Evolutionary conservation across 2,888 invertebrate species (phyloP).

Genomic region (Tipula confusa): DNA sequence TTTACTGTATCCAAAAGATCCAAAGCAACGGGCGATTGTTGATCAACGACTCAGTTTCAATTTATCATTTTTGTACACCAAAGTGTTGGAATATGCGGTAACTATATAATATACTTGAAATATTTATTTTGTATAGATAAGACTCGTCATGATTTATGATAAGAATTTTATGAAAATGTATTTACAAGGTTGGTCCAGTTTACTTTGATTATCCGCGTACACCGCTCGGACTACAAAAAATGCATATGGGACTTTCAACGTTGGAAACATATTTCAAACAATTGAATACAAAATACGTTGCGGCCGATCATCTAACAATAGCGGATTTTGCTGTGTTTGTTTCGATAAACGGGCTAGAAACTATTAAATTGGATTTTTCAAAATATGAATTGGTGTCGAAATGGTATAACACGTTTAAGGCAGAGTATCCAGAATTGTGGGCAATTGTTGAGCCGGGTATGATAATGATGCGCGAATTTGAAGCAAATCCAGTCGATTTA

Average conservation of each 20-base stretch:
- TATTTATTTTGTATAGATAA: not conserved
- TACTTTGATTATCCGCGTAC: constrained; percentile 71
- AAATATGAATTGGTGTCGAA: constrained; percentile 56
- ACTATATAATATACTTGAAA: constrained; percentile 42
- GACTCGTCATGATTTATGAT: not conserved
- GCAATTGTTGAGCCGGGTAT: constrained; percentile 63
- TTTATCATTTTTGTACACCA: constrained; percentile 67
- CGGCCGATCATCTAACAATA: constrained; percentile 65
- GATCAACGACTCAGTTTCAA: constrained; percentile 78
- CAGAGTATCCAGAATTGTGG: constrained; percentile 65
- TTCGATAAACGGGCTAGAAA: constrained; percentile 69
- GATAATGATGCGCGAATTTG: constrained; percentile 63
- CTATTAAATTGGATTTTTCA: constrained; percentile 56
- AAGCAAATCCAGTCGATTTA: constrained; percentile 68
- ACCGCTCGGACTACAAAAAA: constrained; percentile 62
- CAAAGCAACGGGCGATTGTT: constrained; percentile 65
- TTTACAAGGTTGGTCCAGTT: constrained; percentile 65
- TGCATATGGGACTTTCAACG: constrained; percentile 60
- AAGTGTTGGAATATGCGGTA: constrained; percentile 63
- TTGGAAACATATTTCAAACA: constrained; percentile 64
- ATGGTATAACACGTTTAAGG: constrained; percentile 70
- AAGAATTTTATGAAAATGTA: not conserved
- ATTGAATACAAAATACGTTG: constrained; percentile 60
- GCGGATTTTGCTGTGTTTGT: constrained; percentile 70
- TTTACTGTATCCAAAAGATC: constrained; percentile 66